These are phyloP conservation scores for Nephrotoma flavescens DNA, from an alignment of 2,888 invertebrate species.

Conservation along the genomic window DNA sequence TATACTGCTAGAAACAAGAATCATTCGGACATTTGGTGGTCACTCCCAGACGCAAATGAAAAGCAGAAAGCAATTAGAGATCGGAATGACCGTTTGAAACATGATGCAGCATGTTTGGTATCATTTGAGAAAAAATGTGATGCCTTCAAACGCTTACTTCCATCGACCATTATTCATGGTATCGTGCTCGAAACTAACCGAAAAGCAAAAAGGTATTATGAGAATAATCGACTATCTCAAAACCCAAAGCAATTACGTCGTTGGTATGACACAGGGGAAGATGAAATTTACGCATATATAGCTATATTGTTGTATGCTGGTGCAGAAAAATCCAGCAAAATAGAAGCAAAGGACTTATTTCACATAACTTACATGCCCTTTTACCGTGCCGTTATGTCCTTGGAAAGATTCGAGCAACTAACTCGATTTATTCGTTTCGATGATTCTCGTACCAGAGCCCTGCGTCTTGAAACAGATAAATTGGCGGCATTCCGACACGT, in stretches of 20 bases:
- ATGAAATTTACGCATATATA: too few species aligned
- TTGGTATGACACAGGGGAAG: too few species aligned
- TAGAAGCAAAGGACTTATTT: too few species aligned
- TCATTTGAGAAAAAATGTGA: background rate
- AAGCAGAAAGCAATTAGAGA: too few species aligned
- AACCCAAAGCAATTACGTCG: too few species aligned
- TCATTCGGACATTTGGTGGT: too few species aligned
- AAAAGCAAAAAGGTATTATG: too few species aligned
- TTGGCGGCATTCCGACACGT: background rate
- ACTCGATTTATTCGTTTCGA: background rate
- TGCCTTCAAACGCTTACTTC: background rate
- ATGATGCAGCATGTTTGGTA: background rate
- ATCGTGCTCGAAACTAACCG: background rate
- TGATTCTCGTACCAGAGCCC: background rate
- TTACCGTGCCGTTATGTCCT: background rate
- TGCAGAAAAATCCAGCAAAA: too few species aligned
- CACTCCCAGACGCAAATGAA: too few species aligned
- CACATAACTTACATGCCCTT: background rate
- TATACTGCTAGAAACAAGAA: too few species aligned
- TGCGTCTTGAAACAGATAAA: background rate
- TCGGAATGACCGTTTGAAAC: background rate
- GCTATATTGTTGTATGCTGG: too few species aligned
- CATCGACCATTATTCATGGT: background rate
- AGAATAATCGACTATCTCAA: too few species aligned
- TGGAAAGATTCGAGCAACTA: background rate